These are phyloP conservation scores for Todiramphus saurophagus DNA, from an alignment of 2,113 vertebrate genomes.

Conservation along the genomic window DNA sequence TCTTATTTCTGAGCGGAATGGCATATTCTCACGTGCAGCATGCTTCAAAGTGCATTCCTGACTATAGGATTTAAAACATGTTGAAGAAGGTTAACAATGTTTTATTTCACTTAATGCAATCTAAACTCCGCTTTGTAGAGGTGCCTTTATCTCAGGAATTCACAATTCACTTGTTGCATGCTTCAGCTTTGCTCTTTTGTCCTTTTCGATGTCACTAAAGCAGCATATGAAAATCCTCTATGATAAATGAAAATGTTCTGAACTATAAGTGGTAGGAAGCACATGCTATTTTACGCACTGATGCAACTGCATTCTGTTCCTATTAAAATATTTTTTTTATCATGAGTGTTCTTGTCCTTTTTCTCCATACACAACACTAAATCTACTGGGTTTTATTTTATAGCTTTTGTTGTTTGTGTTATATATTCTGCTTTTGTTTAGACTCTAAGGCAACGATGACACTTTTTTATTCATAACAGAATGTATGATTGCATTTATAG, in stretches of 20 bases:
- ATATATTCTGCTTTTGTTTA: conserved; percentile 26
- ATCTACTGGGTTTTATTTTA: conserved; percentile 43
- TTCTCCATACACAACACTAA: background rate
- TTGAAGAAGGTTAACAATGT: background rate
- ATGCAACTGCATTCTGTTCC: conserved; percentile 23
- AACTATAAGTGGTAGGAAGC: background rate
- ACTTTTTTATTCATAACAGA: background rate
- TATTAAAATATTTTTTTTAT: conserved; percentile 29
- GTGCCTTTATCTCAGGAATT: conserved; percentile 1
- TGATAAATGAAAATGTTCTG: background rate
- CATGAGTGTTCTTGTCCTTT: background rate
- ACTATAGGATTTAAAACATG: background rate
- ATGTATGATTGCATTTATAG: background rate
- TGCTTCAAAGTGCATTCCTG: background rate
- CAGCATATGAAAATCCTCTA: background rate
- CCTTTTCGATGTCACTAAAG: background rate
- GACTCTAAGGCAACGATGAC: background rate
- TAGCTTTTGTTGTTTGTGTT: background rate
- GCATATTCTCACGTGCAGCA: background rate
- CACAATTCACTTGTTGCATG: background rate
- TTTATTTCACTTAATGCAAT: background rate
- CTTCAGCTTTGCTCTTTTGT: background rate
- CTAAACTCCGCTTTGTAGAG: background rate
- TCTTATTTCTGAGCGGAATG: background rate
- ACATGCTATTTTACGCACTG: background rate